Conservation (phyloP, 2,113 vertebrate species). For the Larimichthys crocea region DNA sequence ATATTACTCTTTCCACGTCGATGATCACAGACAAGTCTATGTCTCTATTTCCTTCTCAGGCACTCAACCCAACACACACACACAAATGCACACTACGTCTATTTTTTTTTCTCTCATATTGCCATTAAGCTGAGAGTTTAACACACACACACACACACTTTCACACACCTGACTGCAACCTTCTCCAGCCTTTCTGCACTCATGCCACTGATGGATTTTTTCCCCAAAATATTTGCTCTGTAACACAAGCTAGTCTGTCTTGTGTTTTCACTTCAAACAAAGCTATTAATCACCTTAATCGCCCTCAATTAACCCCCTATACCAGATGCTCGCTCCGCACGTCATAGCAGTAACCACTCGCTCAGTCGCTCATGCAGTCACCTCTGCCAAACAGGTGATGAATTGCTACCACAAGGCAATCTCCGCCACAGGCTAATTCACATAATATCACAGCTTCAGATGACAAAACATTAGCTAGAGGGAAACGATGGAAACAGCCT, state of each 20-base stretch:
- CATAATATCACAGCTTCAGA: conserved; percentile 71
- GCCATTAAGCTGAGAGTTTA: conserved; percentile 63
- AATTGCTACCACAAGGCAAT: conserved; percentile 73
- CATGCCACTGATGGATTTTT: conserved; percentile 82
- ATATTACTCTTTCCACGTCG: conserved; percentile 76
- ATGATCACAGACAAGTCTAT: conserved; percentile 64
- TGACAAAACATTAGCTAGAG: conserved; percentile 77
- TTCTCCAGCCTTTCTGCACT: conserved; percentile 46
- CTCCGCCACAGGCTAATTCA: conserved; percentile 71
- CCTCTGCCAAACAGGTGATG: conserved; percentile 79
- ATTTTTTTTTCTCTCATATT: conserved; percentile 39
- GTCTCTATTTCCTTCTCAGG: conserved; percentile 81
- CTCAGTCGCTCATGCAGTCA: conserved; percentile 58
- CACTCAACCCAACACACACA: conserved; percentile 33
- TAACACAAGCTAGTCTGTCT: conserved; percentile 87
- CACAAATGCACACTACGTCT: conserved; percentile 33
- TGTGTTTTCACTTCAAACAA: conserved; percentile 91
- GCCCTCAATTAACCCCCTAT: conserved; percentile 84
- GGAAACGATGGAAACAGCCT: conserved; percentile 60
- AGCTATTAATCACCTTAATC: conserved; percentile 93
- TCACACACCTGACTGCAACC: conserved; percentile 56
- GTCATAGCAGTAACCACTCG: conserved; percentile 78
- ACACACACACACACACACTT: conserved; percentile 14
- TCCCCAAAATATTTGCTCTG: conserved; percentile 87
- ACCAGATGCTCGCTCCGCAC: conserved; percentile 83